These are phyloP conservation scores for Epinephelus lanceolatus DNA, from an alignment of 2,113 vertebrate genomes.

Conservation along the genomic window DNA sequence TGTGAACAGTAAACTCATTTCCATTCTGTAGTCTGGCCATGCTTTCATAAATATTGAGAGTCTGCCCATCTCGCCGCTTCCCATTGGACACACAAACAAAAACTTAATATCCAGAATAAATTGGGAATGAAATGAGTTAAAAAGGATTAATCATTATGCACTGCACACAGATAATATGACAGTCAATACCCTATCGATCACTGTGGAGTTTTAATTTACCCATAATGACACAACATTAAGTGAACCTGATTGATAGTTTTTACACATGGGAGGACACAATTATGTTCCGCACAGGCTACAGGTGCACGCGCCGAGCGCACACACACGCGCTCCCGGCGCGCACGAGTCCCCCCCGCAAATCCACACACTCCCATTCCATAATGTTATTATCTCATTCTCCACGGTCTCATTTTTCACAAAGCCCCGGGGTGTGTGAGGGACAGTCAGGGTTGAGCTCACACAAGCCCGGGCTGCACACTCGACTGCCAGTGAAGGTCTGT, in stretches of 20 bases:
- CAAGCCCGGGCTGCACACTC: slow-evolving; percentile 64
- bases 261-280: slow-evolving; percentile 79
- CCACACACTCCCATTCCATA: slow-evolving; percentile 64
- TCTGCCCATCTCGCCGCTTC: slow-evolving; percentile 37
- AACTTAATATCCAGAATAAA: slow-evolving; percentile 51
- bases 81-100: slow-evolving; percentile 49
- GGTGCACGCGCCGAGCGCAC: not conserved
- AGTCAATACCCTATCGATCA: slow-evolving; percentile 80
- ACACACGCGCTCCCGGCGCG: not conserved
- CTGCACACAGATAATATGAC: slow-evolving; percentile 63
- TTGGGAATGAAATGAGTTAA: slow-evolving; percentile 52
- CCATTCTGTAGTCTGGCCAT: slow-evolving; percentile 42
- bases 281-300: slow-evolving; percentile 50
- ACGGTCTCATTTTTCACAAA: slow-evolving; percentile 77
- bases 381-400: slow-evolving; percentile 79
- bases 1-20: slow-evolving; percentile 62
- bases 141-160: slow-evolving; percentile 67
- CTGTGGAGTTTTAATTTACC: slow-evolving; percentile 76
- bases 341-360: slow-evolving; percentile 17
- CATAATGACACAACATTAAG: slow-evolving; percentile 76
- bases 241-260: slow-evolving; percentile 79
- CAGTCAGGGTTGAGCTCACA: slow-evolving; percentile 78
- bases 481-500: slow-evolving; percentile 66
- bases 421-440: slow-evolving; percentile 69
- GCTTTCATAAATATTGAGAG: slow-evolving; percentile 39